Evolutionary conservation across 2,888 invertebrate species (phyloP).

Genomic region (Parasteatoda lunata): DNA sequence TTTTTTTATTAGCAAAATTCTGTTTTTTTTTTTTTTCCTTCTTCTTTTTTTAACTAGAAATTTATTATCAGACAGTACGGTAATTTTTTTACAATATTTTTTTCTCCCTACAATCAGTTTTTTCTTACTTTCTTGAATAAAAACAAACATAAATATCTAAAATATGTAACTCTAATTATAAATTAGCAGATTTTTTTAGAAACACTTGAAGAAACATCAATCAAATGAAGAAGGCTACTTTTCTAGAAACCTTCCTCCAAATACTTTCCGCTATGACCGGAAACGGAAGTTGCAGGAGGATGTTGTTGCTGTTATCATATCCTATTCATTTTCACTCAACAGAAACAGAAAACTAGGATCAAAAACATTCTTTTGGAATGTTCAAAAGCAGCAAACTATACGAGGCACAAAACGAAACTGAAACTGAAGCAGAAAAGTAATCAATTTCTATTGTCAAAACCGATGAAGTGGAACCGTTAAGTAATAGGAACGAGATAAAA

Average conservation of each 20-base stretch:
- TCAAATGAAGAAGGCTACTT: no score
- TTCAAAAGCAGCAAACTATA: background rate
- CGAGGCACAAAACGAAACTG: constrained; percentile 20
- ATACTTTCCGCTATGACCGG: constrained; percentile 15
- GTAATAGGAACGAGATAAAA: background rate
- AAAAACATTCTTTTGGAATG: background rate
- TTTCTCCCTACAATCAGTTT: no score
- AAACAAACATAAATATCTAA: no score
- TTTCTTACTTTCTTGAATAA: no score
- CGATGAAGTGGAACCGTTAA: background rate
- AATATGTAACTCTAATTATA: no score
- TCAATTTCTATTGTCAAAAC: background rate
- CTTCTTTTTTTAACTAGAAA: no score
- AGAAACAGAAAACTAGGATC: background rate
- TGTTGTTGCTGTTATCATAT: constrained; percentile 13
- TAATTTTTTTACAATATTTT: no score
- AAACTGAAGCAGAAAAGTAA: background rate
- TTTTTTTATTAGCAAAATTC: no score
- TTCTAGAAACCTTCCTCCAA: background rate
- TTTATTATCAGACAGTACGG: no score
- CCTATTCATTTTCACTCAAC: background rate
- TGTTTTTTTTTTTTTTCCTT: no score
- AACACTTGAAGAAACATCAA: no score
- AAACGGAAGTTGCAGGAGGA: constrained; percentile 20
- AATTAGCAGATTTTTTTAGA: no score